Percentiles rank a stretch among this genome's conserved stretches.
phyloP scores from a whole-genome alignment of 2,797 vertebrate species.

The Hydrophis major region DNA sequence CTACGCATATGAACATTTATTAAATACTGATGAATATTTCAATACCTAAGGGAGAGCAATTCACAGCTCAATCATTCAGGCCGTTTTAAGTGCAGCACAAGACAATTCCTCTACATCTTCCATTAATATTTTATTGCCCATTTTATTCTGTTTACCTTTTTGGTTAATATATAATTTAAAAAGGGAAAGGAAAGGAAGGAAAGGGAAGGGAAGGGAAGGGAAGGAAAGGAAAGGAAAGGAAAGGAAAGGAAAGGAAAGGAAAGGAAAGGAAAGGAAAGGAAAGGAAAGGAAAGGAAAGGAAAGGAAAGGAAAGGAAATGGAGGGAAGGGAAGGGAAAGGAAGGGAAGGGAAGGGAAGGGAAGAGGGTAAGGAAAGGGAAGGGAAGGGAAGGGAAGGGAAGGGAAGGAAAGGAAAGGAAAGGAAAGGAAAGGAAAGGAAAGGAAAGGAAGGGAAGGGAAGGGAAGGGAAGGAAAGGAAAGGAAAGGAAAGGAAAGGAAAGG shows the following conservation, averaged over 20 bases:
- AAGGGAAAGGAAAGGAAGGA: slow-evolving; percentile 61
- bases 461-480: no score
- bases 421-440: no score
- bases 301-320: rapidly evolving
- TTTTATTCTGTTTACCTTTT: slow-evolving; percentile 87
- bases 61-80: slow-evolving; percentile 82
- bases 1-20: slow-evolving; percentile 80
- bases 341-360: no score
- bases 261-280: neutral
- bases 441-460: no score
- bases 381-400: no score
- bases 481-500: no score
- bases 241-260: slow-evolving; percentile 44
- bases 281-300: no score
- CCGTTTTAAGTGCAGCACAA: slow-evolving; percentile 80
- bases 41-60: slow-evolving; percentile 80
- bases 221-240: neutral
- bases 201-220: slow-evolving; percentile 5
- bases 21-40: slow-evolving; percentile 86
- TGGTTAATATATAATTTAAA: slow-evolving; percentile 85
- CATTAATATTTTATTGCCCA: slow-evolving; percentile 83
- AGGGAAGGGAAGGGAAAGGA: no score
- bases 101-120: slow-evolving; percentile 84
- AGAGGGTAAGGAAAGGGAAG: no score
- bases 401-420: no score